Evolutionary conservation across 1,140 invertebrate species (phyloP).

Genomic region (Lepidotrigona ventralis): DNA sequence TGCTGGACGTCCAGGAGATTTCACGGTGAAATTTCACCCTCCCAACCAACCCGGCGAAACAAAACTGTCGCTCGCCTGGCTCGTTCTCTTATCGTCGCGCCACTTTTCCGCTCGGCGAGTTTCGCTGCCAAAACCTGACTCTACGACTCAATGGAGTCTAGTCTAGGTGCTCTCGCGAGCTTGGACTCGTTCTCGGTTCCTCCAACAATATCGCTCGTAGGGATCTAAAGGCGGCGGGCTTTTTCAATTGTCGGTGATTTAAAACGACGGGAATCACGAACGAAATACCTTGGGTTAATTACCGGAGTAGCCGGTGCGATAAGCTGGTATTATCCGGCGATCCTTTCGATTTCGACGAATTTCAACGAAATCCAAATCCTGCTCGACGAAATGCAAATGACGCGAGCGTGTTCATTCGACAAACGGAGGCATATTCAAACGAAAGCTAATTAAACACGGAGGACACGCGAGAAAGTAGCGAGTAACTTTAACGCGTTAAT

Average conservation of each 20-base stretch:
- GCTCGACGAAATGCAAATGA: background rate
- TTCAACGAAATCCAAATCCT: background rate
- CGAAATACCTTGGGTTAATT: background rate
- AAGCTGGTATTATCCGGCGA: background rate
- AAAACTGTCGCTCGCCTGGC: slow-evolving; percentile 40
- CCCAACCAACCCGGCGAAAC: slow-evolving; percentile 22
- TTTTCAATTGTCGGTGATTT: background rate
- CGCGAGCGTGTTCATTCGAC: background rate
- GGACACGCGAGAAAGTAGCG: background rate
- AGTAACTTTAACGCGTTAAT: background rate
- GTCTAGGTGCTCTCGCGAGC: background rate
- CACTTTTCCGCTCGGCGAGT: slow-evolving; percentile 10
- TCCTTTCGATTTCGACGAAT: background rate
- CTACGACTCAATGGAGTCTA: background rate
- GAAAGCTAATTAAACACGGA: background rate
- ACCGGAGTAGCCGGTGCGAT: background rate
- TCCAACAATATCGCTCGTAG: background rate
- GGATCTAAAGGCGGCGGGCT: background rate
- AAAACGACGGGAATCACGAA: background rate
- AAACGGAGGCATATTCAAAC: background rate
- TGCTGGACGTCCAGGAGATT: slow-evolving; percentile 38
- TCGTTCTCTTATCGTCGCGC: background rate
- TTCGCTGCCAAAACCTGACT: background rate
- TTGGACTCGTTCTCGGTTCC: background rate
- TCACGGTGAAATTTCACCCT: slow-evolving; percentile 36